Percentiles rank a stretch among this genome's conserved stretches.
Evolutionary conservation across 2,113 vertebrate genomes (phyloP).

Genomic region (Thinocorus orbignyianus): DNA sequence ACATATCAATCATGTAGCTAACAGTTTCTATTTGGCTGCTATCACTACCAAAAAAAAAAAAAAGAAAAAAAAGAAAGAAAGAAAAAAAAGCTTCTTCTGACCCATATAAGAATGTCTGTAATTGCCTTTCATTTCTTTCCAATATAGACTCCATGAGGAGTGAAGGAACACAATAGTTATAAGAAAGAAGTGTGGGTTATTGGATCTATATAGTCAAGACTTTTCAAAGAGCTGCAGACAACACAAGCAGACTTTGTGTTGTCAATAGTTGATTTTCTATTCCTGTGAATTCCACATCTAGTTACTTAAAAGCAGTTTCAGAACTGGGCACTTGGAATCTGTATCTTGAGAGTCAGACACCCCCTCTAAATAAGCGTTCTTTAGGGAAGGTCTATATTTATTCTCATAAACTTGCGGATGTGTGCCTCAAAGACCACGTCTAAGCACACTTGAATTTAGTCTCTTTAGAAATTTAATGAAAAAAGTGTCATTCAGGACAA

Average conservation of each 20-base stretch:
- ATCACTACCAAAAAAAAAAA: background rate
- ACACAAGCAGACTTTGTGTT: background rate
- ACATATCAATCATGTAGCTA: fast-evolving
- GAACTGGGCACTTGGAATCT: background rate
- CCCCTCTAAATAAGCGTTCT: background rate
- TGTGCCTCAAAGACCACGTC: background rate
- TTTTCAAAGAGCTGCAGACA: background rate
- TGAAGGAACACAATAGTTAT: background rate
- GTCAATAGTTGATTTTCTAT: background rate
- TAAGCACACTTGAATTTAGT: background rate
- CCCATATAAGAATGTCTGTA: background rate
- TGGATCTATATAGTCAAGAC: background rate
- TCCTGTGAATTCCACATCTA: background rate
- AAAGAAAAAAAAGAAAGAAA: too few species aligned
- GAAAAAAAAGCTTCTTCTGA: background rate
- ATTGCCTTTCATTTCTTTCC: background rate
- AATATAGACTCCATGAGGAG: background rate
- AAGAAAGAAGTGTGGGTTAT: background rate
- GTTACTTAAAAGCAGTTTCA: background rate
- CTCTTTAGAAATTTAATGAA: background rate
- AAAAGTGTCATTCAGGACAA: background rate
- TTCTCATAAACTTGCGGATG: background rate
- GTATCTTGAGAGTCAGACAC: background rate
- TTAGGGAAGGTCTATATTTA: background rate
- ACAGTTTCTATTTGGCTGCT: background rate